Evolutionary conservation across 1,140 invertebrate species (phyloP), one percentile per base, ranked within the genome.

Genomic region (Drosophila orena): DNA sequence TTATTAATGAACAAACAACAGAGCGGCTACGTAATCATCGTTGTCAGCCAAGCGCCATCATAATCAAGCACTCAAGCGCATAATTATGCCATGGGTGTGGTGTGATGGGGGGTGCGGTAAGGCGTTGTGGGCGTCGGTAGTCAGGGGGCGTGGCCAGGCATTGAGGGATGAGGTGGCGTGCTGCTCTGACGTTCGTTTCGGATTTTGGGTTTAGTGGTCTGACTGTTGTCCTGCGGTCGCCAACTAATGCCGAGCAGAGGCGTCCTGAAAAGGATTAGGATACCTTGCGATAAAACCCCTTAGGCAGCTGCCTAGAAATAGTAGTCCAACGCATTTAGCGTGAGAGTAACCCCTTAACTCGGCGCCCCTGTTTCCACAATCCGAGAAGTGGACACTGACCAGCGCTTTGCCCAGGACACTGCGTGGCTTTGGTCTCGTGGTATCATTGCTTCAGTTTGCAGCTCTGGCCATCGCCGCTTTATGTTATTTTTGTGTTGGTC

Each of bases 1-100:
- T 86, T 86, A 89, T 86, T 86, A 86, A 86, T 86, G 83, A 88
- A 89, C 84, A 86, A 89, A 88, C 70, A 86, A 79, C 75, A 89
- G 49, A 68, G 66, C 75, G 76, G 70, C 75, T 66, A 66, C 79
- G 84, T 86, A 86, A 86, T 86, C 79, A 86, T 89, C 84, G 84
- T 81, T 86, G 83, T 77, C 61, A 79, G 53, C 46, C 68, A 60
- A 86, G 79, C 75, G 83, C 83, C 83, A 86, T 88, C 74, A 77
- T 77, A 77, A 77, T 77, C 74, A 77, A 77, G 74, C 74, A 77
- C 74, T 77, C 69, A 88, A 86, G 79, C 84, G 79, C 69, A 86
- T 86, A 86, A 86, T 86, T 86, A 88, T 83, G 52, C 60, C 70
- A 77, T 73, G 77, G 61, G 46, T 20, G 35, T 62, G 35, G 8